phyloP scores from a whole-genome alignment of 2,113 vertebrate species.

The Malurus cyaneus region DNA sequence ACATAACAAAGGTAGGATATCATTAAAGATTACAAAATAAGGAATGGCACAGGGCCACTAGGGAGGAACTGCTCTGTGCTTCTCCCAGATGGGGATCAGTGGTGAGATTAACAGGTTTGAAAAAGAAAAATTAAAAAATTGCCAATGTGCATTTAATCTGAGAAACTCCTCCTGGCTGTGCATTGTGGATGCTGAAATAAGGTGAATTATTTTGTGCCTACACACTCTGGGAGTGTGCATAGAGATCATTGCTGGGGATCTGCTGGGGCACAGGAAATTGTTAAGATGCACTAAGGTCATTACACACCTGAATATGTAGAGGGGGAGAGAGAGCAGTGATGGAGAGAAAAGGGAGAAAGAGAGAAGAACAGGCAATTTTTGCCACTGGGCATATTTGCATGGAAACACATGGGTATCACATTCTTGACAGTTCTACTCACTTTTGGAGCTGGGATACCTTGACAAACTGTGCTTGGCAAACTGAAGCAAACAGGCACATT shows the following conservation, averaged over 20 bases:
- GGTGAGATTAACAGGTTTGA: neutral
- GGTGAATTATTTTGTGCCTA: neutral
- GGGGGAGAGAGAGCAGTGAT: neutral
- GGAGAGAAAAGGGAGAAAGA: neutral
- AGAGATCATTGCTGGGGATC: neutral
- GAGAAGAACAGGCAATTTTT: neutral
- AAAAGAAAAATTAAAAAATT: neutral
- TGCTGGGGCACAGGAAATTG: neutral
- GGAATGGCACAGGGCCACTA: neutral
- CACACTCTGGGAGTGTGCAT: neutral
- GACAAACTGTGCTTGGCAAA: neutral
- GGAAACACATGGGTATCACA: neutral
- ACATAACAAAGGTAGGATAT: too few relatives aligned
- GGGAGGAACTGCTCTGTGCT: neutral
- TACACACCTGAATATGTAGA: neutral
- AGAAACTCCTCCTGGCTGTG: neutral
- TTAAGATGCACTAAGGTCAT: neutral
- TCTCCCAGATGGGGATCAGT: fast-evolving
- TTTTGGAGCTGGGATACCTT: neutral
- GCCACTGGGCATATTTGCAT: neutral
- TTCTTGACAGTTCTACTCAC: neutral
- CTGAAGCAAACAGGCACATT: neutral
- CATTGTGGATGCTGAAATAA: neutral
- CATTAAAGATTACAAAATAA: neutral
- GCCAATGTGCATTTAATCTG: neutral